A percentile compares a stretch with the other conserved stretches of the same genome.
phyloP scores from a whole-genome alignment of 2,797 vertebrate species.

The Clarias fuscus region DNA sequence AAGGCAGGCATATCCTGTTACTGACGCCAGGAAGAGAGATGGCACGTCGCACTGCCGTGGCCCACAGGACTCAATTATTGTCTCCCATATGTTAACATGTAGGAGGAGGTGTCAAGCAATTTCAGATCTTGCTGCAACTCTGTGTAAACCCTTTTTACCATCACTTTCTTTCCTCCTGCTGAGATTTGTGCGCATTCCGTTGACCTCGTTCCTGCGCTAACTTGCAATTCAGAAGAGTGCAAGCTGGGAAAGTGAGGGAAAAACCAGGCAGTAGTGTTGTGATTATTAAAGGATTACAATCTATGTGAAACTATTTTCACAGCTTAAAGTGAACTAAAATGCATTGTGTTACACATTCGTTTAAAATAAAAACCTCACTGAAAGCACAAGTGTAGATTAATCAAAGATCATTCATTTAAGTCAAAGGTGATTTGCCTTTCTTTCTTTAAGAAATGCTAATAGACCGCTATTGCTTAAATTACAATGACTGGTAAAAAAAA shows the following conservation, averaged over 20 bases:
- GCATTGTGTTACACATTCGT: background rate
- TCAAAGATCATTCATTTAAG: conserved; percentile 24
- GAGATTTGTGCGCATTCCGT: conserved; percentile 24
- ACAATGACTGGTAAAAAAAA: background rate
- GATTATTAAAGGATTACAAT: conserved; percentile 27
- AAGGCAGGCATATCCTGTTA: conserved; percentile 56
- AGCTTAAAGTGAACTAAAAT: conserved; percentile 34
- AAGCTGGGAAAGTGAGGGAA: background rate
- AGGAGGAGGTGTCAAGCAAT: conserved; percentile 54
- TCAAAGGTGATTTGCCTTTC: background rate
- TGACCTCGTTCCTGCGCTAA: conserved; percentile 27
- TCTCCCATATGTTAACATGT: conserved; percentile 57
- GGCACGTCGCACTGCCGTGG: conserved; percentile 46
- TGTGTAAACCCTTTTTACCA: conserved; percentile 43
- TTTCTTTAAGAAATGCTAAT: conserved; percentile 58
- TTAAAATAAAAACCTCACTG: background rate
- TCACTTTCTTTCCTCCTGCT: conserved; percentile 23
- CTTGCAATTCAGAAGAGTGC: background rate
- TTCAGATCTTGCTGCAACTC: conserved; percentile 53
- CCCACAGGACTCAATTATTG: conserved; percentile 60
- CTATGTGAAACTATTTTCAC: conserved; percentile 24
- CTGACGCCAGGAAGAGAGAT: conserved; percentile 48
- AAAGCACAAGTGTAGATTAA: conserved; percentile 8
- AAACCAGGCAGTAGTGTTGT: background rate
- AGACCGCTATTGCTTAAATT: background rate